A percentile compares a stretch with the other conserved stretches of the same genome.
These are phyloP conservation scores for Psittacara wagleri DNA, from an alignment of 2,113 vertebrate genomes.

Conservation along the genomic window DNA sequence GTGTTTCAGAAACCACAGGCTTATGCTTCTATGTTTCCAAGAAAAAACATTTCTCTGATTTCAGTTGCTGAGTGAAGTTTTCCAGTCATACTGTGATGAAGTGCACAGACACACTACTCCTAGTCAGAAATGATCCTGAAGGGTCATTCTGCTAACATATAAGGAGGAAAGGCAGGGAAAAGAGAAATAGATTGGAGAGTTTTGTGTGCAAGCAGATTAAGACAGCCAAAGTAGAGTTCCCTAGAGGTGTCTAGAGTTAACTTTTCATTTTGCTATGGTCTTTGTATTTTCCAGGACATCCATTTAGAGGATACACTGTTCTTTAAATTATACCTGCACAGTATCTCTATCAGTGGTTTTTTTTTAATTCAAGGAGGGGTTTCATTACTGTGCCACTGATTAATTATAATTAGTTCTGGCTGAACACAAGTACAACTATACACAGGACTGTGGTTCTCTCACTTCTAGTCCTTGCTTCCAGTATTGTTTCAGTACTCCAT, in stretches of 20 bases:
- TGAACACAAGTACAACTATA: neutral
- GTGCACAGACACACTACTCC: neutral
- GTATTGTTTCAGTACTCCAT: neutral
- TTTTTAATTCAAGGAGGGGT: neutral
- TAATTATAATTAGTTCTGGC: neutral
- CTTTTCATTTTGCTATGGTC: neutral
- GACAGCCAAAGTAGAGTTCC: neutral
- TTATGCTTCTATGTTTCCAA: neutral
- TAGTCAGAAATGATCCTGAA: neutral
- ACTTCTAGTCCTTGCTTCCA: neutral
- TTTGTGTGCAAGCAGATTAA: neutral
- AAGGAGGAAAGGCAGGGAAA: neutral
- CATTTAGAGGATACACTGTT: neutral
- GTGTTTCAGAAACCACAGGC: neutral
- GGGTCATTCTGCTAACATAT: neutral
- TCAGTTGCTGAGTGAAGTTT: neutral
- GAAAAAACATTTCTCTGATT: neutral
- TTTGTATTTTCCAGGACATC: neutral
- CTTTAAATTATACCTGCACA: neutral
- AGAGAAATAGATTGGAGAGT: neutral
- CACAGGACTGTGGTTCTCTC: neutral
- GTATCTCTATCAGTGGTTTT: accelerated
- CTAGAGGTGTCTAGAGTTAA: neutral
- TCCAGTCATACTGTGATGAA: neutral
- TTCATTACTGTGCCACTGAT: neutral